Evolutionary conservation across 2,797 vertebrate species (phyloP), one percentile per base, ranked within the genome.

Genomic region (Dromococcyx pavoninus): DNA sequence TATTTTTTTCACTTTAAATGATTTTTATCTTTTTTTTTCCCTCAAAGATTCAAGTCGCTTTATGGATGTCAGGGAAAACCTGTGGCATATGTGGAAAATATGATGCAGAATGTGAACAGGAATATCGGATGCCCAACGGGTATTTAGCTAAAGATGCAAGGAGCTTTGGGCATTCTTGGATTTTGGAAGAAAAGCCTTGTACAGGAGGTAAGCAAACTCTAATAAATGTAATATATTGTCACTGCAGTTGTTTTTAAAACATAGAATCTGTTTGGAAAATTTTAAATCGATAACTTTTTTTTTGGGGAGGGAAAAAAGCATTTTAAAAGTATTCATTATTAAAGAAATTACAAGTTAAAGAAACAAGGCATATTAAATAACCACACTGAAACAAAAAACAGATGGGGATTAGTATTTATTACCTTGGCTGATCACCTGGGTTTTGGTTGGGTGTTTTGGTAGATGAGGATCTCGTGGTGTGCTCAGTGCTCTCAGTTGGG

Each of bases 51-150:
- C 77, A 95, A 97, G 94, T 98, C 94, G 93, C 97, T 28, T 94
- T 98, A 92, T 98, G 98, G 98, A 98, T 99, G 98, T 97, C 94
- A 88, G 98, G 98, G 67, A 93, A 98, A 95, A 98, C 88, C 10
- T 98, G 98, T 94, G 98, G 98, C 90, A 83, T 99, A 35, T 99
- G 98, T 97, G 98, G 98, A 94, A 98, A 93, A 61, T 98, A 97
- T 16, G 97, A 98, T 23, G 98, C 98, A 37, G 98, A 98, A 96
- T 39, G 94, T n/a, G 95, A 94, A 91, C 92, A 98, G 78, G 98
- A 98, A 62, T 98, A 95, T 66, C 90, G 82, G 58, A 98, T 96
- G 94, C 98, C 98, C 39, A 98, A 96, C 2, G 91, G 97, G 62
- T 97, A 96, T 23, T 2, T 96, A 72, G 94, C 97, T 77, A 98